phyloP scores from a whole-genome alignment of 2,888 invertebrate genomes.

The Drosophila pegasa region DNA sequence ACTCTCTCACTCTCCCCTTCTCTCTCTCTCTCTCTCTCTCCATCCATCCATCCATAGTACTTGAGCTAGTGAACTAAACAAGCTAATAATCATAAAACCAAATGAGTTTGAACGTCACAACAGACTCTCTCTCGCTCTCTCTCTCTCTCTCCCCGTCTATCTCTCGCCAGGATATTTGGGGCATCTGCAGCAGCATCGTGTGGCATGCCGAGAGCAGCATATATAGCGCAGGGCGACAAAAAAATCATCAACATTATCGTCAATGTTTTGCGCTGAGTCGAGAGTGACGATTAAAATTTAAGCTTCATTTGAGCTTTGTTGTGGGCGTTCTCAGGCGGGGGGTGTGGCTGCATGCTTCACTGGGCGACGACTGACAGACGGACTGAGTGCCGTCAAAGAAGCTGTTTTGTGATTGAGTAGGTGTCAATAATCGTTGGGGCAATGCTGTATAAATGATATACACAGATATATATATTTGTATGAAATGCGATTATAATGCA shows the following conservation, averaged over 20 bases:
- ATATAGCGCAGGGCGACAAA: slow-evolving; percentile 50
- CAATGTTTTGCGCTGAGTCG: slow-evolving; percentile 57
- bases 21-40: neutral
- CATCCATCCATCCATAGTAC: slow-evolving; percentile 13
- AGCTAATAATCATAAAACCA: slow-evolving; percentile 84
- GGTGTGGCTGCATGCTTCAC: slow-evolving; percentile 44
- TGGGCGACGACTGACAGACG: slow-evolving; percentile 25
- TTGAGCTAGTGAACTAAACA: slow-evolving; percentile 78
- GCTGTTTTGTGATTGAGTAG: slow-evolving; percentile 63
- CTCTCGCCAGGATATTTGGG: slow-evolving; percentile 30
- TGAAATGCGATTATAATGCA: slow-evolving; percentile 21
- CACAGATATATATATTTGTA: neutral
- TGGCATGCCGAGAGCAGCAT: slow-evolving; percentile 19
- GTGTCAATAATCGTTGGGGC: slow-evolving; percentile 60
- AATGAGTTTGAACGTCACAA: slow-evolving; percentile 82
- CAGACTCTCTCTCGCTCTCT: slow-evolving; percentile 33
- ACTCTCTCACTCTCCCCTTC: no score
- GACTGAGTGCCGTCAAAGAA: slow-evolving; percentile 7
- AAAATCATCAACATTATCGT: slow-evolving; percentile 77
- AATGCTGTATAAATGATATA: slow-evolving; percentile 11
- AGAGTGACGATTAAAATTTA: slow-evolving; percentile 76
- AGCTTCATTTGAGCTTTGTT: slow-evolving; percentile 70
- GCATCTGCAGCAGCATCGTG: slow-evolving; percentile 15
- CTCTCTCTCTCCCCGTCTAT: slow-evolving; percentile 20
- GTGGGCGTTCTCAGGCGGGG: slow-evolving; percentile 32